Base-by-base conservation (phyloP, 2,113 vertebrate genomes). In the Platycercus adscitus region DNA sequence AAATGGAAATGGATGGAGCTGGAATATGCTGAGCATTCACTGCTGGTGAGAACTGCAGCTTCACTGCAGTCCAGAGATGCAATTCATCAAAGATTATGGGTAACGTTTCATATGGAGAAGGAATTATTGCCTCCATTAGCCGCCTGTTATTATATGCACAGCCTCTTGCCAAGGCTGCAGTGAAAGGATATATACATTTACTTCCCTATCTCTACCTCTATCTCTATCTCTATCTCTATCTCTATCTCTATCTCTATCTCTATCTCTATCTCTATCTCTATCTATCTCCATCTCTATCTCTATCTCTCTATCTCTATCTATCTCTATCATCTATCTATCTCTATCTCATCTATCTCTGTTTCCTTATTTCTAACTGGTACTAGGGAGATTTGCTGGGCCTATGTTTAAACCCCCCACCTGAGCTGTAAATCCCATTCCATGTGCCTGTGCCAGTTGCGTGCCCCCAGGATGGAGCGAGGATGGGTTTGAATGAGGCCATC, bases 1-100 rank as follows among this genome's bases (percentile, higher is more conserved):
- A 63, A 50, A 6, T 0, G 23, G 41, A 2, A 25, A 58, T 1
- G 49, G 84, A 20, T 3, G 58, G 26, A 91, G 81, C 17, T 44
- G 10, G 52, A 4, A 2, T 9, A 0, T 35, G 17, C 50, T 5
- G 49, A 58, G 64, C 25, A 0, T 13, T 28, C 31, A 3, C 0
- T 13, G 66, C 39, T 20, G 5, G 20, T 16, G 80, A 7, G 37
- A 85, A n/a, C 10, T 4, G 64, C 58, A 63, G 87, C 69, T 65
- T 46, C 37, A 10, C 53, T 20, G 65, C n/a, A 18, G 20, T 3
- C 35, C 69, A 39, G 81, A 60, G 69, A 12, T 1, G 69, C 31
- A 35, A 2, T 26, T 55, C 35, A 9, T 23, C 81, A n/a, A 7
- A 61, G 43, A 39, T 13, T 11, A 20, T 0, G 26, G 58, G 6